phyloP scores from a whole-genome alignment of 2,888 invertebrate species.

The Oasisia sp. region DNA sequence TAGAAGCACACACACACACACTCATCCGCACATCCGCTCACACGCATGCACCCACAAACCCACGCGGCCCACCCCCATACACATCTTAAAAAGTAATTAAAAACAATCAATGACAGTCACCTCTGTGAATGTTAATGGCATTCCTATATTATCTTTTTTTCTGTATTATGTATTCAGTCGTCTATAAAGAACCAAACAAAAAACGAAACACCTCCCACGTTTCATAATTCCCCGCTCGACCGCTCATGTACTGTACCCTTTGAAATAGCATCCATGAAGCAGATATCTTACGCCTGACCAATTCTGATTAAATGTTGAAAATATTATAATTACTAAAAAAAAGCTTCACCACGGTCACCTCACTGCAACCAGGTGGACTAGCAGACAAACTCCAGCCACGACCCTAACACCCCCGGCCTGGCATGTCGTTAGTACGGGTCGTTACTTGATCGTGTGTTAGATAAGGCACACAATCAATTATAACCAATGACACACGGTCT shows the following conservation, averaged over 20 bases:
- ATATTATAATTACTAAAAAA: neutral
- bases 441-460: neutral
- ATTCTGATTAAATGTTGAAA: neutral
- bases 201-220: neutral
- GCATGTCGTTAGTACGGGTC: neutral
- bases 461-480: slow-evolving; percentile 17
- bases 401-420: neutral
- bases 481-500: neutral
- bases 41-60: neutral
- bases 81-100: too few relatives aligned
- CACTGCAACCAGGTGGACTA: neutral
- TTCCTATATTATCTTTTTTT: neutral
- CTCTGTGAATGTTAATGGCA: neutral
- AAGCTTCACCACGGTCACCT: neutral
- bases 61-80: neutral
- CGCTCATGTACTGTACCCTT: neutral
- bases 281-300: neutral
- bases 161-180: too few relatives aligned
- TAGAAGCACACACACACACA: neutral
- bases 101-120: neutral
- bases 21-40: neutral
- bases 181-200: neutral
- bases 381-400: neutral
- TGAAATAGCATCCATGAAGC: neutral
- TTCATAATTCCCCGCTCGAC: neutral